Conservation (phyloP, 2,888 invertebrate species). For the Troilus luridus region DNA sequence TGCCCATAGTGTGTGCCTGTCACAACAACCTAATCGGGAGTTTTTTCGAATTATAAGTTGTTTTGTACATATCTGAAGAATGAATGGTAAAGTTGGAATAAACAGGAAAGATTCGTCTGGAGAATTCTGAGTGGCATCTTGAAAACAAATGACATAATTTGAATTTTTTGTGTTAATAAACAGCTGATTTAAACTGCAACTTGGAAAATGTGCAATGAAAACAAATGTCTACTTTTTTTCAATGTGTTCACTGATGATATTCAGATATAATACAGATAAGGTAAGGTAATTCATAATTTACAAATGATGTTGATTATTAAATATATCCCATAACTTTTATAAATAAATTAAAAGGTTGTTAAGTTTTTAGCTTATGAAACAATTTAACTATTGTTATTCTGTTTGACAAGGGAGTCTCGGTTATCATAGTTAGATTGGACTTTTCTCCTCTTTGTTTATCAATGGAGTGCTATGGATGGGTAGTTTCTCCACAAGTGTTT, state of each 20-base stretch:
- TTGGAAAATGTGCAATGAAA: background rate
- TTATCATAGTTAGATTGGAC: too few species aligned
- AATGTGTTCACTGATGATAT: background rate
- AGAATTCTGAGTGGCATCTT: background rate
- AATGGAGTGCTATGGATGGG: too few species aligned
- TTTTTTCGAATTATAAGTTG: background rate
- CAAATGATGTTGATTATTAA: too few species aligned
- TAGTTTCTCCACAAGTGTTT: too few species aligned
- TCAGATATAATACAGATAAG: background rate
- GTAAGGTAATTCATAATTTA: background rate
- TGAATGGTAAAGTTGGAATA: background rate
- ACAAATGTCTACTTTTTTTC: background rate
- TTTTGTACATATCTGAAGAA: background rate
- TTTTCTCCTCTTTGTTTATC: too few species aligned
- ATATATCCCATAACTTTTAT: too few species aligned
- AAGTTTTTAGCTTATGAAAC: too few species aligned
- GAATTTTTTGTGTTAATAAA: background rate
- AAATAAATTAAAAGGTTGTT: too few species aligned
- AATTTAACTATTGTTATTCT: too few species aligned
- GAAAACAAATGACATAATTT: background rate
- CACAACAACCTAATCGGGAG: background rate
- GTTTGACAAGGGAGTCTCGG: too few species aligned
- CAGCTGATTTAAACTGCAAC: background rate
- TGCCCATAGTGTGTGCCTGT: too few species aligned
- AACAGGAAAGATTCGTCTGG: background rate